Base-by-base conservation (phyloP, 1,140 invertebrate species). In the Saxidomus purpurata region DNA sequence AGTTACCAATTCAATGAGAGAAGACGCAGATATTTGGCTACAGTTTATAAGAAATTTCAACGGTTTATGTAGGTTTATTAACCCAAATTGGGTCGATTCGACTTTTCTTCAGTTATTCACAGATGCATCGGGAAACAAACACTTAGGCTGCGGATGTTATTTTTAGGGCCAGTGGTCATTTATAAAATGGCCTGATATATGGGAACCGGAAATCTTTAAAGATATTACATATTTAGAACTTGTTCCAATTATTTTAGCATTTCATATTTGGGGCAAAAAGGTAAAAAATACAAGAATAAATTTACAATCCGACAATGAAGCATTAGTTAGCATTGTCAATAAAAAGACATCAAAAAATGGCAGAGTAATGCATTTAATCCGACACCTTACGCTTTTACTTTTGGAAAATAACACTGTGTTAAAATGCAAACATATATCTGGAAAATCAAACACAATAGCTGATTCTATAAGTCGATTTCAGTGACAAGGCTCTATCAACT, bases 391-490 rank as follows among this genome's bases (percentile, higher is more conserved):
- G 52, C 3, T 55, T 11, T n/a, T 63, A n/a, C 19, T 63, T 63
- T 63, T 63, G n/a, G 59, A 63, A 63, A 28, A 28, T 11, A 63
- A 63, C n/a, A 63, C n/a, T 63, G 59, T n/a, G n/a, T 63, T 28
- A 63, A 28, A 22, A 63, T 63, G 15, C 28, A 28, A 4, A n/a
- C 6, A 8, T 9, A n/a, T n/a, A n/a, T n/a, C n/a, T n/a, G n/a
- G 19, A 28, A 63, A 63, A 63, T n/a, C 9, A 28, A 63, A 63
- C 25, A 63, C 22, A 28, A 63, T 63, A n/a, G 59, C 59, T 63
- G 59, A 63, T 63, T 63, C 59, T 19, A 63, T 63, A 63, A 63
- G 59, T 63, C 59, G 59, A n/a, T 63, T 63, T 63, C 59, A 63
- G 59, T 63, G 59, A 28, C n/a, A 63, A 63, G 59, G 15, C 59